Conservation (phyloP, 2,888 invertebrate genomes). For the Elmis aenea region DNA sequence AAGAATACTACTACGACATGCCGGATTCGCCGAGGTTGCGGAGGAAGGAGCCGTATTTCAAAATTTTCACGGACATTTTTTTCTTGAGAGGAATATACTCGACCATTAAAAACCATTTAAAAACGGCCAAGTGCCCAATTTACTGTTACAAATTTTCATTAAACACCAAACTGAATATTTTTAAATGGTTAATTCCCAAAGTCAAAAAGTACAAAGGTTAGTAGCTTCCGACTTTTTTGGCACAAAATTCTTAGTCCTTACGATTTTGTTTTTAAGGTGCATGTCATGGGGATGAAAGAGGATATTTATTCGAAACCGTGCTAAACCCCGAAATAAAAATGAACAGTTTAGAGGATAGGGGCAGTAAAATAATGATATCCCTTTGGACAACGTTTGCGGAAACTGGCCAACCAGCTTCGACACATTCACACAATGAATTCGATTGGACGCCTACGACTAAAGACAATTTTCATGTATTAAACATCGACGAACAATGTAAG, state of each 20-base stretch:
- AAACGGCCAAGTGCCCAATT: slow-evolving; percentile 15
- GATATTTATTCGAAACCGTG: slow-evolving; percentile 21
- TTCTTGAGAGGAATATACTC: slow-evolving; percentile 20
- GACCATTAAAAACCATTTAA: slow-evolving; percentile 17
- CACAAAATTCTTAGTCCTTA: too few relatives aligned
- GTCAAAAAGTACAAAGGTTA: slow-evolving; percentile 10
- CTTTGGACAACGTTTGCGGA: slow-evolving; percentile 23
- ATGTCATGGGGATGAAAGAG: slow-evolving; percentile 22
- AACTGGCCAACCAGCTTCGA: slow-evolving; percentile 11
- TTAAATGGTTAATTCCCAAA: slow-evolving; percentile 14
- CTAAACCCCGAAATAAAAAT: slow-evolving; percentile 11
- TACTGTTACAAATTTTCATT: slow-evolving; percentile 23
- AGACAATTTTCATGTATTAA: slow-evolving; percentile 14
- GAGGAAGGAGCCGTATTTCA: slow-evolving; percentile 13
- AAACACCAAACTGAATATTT: slow-evolving; percentile 19
- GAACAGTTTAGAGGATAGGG: slow-evolving; percentile 11
- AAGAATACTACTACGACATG: slow-evolving; percentile 15
- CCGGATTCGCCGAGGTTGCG: slow-evolving; percentile 8
- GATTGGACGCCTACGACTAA: slow-evolving; percentile 13
- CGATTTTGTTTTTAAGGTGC: slow-evolving; percentile 24
- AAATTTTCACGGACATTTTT: slow-evolving; percentile 20
- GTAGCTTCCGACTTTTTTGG: too few relatives aligned
- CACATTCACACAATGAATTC: neutral
- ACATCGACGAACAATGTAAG: slow-evolving; percentile 8
- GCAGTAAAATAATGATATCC: slow-evolving; percentile 11